These are phyloP conservation scores for Callospermophilus lateralis DNA, from an alignment of 2,113 vertebrate genomes.

Conservation along the genomic window DNA sequence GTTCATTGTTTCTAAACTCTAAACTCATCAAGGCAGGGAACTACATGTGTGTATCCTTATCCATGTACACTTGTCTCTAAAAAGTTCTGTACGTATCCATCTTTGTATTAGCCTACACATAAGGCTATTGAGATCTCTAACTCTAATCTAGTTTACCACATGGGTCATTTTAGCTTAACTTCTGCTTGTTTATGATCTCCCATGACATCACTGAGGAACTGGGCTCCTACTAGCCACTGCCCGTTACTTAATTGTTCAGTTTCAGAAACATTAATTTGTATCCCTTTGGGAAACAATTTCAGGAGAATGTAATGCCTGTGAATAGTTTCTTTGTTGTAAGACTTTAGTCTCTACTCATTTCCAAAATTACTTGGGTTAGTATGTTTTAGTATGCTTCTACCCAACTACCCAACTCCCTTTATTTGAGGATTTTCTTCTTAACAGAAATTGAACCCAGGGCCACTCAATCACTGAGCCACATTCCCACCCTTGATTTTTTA, in stretches of 20 bases:
- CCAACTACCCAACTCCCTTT: neutral
- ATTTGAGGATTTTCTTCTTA: neutral
- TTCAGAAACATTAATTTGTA: neutral
- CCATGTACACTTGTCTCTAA: neutral
- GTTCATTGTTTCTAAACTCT: neutral
- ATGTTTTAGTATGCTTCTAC: neutral
- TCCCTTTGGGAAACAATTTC: neutral
- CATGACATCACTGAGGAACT: neutral
- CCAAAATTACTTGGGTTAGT: neutral
- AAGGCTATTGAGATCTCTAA: neutral
- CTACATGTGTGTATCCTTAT: neutral
- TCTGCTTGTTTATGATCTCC: neutral
- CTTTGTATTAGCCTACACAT: neutral
- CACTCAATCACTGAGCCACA: too few relatives aligned
- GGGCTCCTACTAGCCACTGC: neutral
- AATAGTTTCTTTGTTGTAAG: neutral
- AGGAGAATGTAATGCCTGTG: neutral
- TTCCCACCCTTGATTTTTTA: too few relatives aligned
- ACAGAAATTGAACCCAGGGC: too few relatives aligned
- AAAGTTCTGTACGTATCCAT: neutral
- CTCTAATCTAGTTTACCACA: neutral
- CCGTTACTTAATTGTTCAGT: neutral
- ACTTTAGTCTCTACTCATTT: neutral
- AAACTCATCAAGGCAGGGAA: neutral
- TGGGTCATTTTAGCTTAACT: neutral